Evolutionary conservation across 2,797 vertebrate genomes (phyloP), one percentile per base, ranked within the genome.

Genomic region (Microchirus variegatus): DNA sequence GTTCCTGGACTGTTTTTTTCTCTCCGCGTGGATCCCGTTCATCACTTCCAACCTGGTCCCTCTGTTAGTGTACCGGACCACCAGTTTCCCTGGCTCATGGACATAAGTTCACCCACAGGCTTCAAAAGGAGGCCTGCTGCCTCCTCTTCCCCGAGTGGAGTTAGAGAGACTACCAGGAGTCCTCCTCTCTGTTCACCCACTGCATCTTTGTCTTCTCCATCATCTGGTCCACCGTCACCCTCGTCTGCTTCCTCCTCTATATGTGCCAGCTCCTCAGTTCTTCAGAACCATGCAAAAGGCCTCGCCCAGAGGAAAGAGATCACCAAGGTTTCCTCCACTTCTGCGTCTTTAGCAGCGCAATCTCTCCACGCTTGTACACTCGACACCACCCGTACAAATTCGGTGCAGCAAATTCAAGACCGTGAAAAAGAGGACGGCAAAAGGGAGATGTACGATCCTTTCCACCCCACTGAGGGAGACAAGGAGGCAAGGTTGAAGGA

Each of bases 361-460:
- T 78, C 82, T 38, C 41, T 63, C 35, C 49, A 83, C 18, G 52
- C 37, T n/a, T 18, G 85, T 43, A 0, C 55, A 16, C 50, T 59
- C 11, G 73, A 44, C 12, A 18, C 60, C 14, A 11, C 62, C 10
- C 55, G 68, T 15, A 72, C 72, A 2, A 70, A 87, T 35, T 86
- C 74, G 1, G 82, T 79, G 4, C 89, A 67, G 43, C 71, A 75
- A 9, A 65, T 70, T 59, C 72, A 60, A n/a, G 64, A 78, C 36
- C 70, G 47, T 41, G 79, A 84, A 37, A 70, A 67, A 18, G 83
- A 87, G 22, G 61, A 22, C 3, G 38, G 56, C 17, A 85, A 89
- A 44, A 88, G 86, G 1, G 94, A 95, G 54, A 95, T 96, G 62
- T 96, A 96, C 12, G 94, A 96, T 67, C 95, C 95, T 26, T 96